Evolutionary conservation across 1,140 invertebrate species (phyloP), one percentile per base, ranked within the genome.

Genomic region (Papilio dardanus): DNA sequence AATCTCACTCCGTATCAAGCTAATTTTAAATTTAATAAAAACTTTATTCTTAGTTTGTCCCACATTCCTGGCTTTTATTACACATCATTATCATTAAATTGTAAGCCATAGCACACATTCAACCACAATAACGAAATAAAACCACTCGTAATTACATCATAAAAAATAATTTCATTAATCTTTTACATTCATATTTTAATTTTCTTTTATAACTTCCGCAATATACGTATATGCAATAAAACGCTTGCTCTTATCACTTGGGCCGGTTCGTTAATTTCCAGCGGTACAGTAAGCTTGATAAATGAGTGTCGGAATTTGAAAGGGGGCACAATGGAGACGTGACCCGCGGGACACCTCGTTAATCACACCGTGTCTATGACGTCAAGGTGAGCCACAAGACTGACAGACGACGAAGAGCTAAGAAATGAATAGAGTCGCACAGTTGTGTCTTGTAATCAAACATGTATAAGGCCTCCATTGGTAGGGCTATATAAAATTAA

Each of bases 281-380:
- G 77, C 86, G 81, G 87, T 83, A 84, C 85, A 82, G 88, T 91
- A 89, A 92, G 89, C 88, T 90, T 92, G 90, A 92, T 92, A 92
- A 91, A 92, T 91, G 89, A 89, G 84, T 85, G 88, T 85, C 84
- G 86, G 86, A 87, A 87, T 91, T 89, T 89, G 83, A 91, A 92
- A 91, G 86, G 86, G 83, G 75, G 84, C 86, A 91, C 89, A 91
- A 91, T 89, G 81, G 88, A 87, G 86, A 86, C 83, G 83, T 90
- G 89, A 89, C 86, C 89, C 84, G 81, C 58, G 76, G 77, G 84
- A 83, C 81, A 77, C 83, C 77, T 90, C 89, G 86, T 92, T 91
- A 85, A 91, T 92, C 89, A 91, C 87, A 87, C 86, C 87, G 84
- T 80, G 86, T 90, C 88, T 85, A 86, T 88, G 79, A 83, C 82